Evolutionary conservation across 2,797 vertebrate species (phyloP), one percentile per base, ranked within the genome.

Genomic region (Melanotaenia maccullochi): DNA sequence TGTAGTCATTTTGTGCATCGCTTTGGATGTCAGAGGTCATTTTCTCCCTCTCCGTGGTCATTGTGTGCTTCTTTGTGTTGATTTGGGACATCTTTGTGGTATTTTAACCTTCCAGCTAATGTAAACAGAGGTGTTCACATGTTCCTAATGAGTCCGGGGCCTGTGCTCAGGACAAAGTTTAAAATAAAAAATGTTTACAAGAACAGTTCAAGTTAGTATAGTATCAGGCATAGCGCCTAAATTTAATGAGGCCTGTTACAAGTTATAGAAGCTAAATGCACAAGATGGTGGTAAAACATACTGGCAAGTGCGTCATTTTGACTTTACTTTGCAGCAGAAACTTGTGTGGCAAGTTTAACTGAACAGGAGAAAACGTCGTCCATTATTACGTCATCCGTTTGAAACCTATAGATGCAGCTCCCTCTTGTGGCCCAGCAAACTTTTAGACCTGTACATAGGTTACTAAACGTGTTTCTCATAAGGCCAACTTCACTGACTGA

Each of bases 341-440:
- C 16, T 49, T 49, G 20, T 49, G 20, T n/a, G 20, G 44, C 7
- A 49, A 16, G 20, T 54, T 13, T 24, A 28, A 65, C 12, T 25
- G 11, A 30, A 55, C 25, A 25, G 30, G 9, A 18, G 12, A 5
- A 30, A 55, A 77, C 56, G 65, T 78, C 63, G 3, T 33, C 25
- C 0, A 36, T 42, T 4, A n/a, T 9, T 12, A 0, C 16, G 12
- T 14, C 20, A 25, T 28, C 22, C 9, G 30, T 58, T 14, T 69
- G n/a, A 75, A 65, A 55, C 24, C 16, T 73, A 55, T 55, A 65
- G 73, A 68, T 76, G 63, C 82, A 78, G 85, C 88, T 89, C 91
- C 89, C 78, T 76, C 92, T 22, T 49, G 88, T 87, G 93, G 87
- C 28, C 5, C 0, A 24, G 20, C 65, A 68, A 89, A 86, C 84